Conservation (phyloP, 2,113 vertebrate species). For the Cyphomyrus discorhynchus region DNA sequence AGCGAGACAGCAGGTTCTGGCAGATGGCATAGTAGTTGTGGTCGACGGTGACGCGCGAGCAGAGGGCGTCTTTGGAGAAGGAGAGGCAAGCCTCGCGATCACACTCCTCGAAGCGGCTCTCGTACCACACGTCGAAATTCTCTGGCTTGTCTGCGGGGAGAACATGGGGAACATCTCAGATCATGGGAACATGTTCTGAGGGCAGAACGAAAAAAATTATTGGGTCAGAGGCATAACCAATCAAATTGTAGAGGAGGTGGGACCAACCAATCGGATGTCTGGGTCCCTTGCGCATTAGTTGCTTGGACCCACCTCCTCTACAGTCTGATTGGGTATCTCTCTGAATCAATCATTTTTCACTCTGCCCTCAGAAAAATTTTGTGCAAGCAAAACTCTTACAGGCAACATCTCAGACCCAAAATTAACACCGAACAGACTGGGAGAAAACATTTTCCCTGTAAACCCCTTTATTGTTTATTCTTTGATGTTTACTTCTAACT, state of each 20-base stretch:
- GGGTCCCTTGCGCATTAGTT: not conserved
- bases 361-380: not conserved
- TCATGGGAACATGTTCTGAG: not conserved
- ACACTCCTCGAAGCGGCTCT: constrained; percentile 95
- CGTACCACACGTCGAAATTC: constrained; percentile 94
- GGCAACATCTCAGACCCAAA: constrained; percentile 52
- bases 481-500: not conserved
- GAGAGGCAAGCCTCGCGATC: constrained; percentile 96
- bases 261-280: not conserved
- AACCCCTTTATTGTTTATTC: not conserved
- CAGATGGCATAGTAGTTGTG: constrained; percentile 98
- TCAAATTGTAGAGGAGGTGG: too few relatives aligned
- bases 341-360: not conserved
- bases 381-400: not conserved
- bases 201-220: not conserved
- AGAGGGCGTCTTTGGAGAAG: constrained; percentile 95
- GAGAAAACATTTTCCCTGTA: not conserved
- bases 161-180: not conserved
- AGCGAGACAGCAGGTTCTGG: constrained; percentile 91
- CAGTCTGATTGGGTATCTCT: not conserved
- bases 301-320: not conserved
- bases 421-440: not conserved
- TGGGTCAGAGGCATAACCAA: not conserved
- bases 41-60: constrained; percentile 88
- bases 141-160: constrained; percentile 85